Conservation (phyloP, 2,113 vertebrate genomes). For the Periophthalmus modestus region DNA sequence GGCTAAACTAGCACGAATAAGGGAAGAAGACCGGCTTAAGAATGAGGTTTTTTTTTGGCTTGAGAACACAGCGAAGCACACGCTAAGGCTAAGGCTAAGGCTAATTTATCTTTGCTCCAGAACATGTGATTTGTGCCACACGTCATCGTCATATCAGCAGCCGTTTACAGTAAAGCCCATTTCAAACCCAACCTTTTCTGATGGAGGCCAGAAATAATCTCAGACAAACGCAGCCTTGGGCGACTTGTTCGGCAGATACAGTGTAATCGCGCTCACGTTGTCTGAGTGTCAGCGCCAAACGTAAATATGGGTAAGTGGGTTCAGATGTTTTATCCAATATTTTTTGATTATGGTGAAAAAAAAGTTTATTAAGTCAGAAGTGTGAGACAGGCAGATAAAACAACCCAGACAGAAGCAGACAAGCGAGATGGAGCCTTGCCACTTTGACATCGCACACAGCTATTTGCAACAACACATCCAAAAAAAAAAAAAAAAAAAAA, state of each 20-base stretch:
- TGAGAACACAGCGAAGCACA: too few species aligned
- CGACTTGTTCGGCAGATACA: not conserved
- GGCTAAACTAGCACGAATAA: too few species aligned
- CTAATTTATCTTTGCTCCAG: not conserved
- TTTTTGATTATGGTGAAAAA: not conserved
- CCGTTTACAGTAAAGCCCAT: not conserved
- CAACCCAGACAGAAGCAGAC: constrained; percentile 26
- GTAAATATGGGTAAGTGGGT: constrained; percentile 5
- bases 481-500: constrained; percentile 23
- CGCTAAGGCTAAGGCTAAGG: too few species aligned
- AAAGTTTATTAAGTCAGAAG: constrained; percentile 11
- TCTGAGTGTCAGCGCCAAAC: not conserved
- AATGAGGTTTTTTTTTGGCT: too few species aligned
- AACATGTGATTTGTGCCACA: not conserved
- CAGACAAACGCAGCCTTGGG: not conserved
- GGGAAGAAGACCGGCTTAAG: too few species aligned
- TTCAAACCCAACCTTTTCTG: not conserved
- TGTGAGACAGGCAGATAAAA: constrained; percentile 28
- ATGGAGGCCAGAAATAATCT: constrained; percentile 1
- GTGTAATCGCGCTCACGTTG: not conserved
- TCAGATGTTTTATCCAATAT: not conserved
- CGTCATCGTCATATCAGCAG: not conserved
- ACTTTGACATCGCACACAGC: constrained; percentile 66
- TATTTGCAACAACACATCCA: constrained; percentile 64
- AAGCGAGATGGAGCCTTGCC: constrained; percentile 55